Evolutionary conservation across 2,113 vertebrate species (phyloP), one percentile per base, ranked within the genome.

Genomic region (Edolisoma coerulescens): DNA sequence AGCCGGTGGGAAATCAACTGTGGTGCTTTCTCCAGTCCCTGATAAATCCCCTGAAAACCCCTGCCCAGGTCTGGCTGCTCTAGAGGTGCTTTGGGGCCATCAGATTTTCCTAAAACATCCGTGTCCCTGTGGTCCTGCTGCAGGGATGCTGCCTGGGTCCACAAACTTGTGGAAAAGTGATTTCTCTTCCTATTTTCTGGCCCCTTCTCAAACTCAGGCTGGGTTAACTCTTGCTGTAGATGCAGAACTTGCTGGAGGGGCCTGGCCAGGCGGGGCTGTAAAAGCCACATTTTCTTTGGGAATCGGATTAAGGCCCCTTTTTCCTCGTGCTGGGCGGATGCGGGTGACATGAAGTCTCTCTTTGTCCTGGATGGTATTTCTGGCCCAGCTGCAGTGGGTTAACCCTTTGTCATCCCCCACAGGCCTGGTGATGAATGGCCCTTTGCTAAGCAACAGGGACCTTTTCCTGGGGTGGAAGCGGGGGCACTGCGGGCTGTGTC

Each of bases 201-300:
- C 33, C 15, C 10, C 17, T 11, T 84, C 60, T 60, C 80, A 53
- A 20, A 14, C 74, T 47, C 68, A 74, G 19, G 3, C 73, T 50
- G 33, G 30, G 18, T 61, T 92, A 91, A 75, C 92, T 26, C 71
- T 92, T 73, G 50, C 92, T 1, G 4, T 2, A 4, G 37, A 35
- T 50, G 52, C 75, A 63, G 9, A 73, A 24, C 50, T 53, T 8
- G 37, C 61, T 47, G 77, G 64, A 84, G 77, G 56, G 87, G 52
- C 56, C 56, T 19, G 22, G 13, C 11, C 56, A 71, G 84, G 60
- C 19, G 0, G 47, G 73, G 59, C 83, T 95, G 89, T 67, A 95
- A 96, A 90, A 95, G 83, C 94, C 76, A 92, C 94, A 84, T 95
- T 97, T 92, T 93, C 94, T 90, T 97, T 95, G 93, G 90, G 91